These are phyloP conservation scores for Tapirus terrestris DNA, from an alignment of 2,113 vertebrate species.

Conservation along the genomic window DNA sequence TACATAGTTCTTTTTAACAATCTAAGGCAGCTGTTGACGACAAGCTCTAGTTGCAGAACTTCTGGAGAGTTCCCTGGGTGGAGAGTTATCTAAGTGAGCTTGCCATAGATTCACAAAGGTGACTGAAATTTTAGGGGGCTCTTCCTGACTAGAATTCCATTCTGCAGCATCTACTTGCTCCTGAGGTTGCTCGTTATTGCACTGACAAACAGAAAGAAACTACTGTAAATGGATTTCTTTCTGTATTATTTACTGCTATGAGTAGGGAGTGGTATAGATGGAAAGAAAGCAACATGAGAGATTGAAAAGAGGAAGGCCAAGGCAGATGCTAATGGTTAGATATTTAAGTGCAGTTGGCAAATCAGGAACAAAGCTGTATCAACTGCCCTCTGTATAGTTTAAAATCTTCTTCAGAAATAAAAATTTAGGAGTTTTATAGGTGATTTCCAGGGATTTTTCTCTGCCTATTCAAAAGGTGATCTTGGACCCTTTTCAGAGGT, in stretches of 20 bases:
- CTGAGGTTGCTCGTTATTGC: neutral
- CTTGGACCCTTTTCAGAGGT: neutral
- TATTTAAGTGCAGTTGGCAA: neutral
- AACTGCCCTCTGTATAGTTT: neutral
- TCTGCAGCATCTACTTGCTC: neutral
- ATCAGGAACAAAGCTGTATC: fast-evolving
- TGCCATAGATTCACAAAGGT: neutral
- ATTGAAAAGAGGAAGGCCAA: neutral
- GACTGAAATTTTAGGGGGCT: neutral
- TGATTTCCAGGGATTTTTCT: neutral
- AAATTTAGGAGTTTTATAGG: neutral
- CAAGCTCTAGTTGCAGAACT: neutral
- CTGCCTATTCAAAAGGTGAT: neutral
- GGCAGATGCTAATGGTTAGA: neutral
- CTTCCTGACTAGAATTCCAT: neutral
- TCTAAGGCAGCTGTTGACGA: neutral
- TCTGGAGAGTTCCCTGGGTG: neutral
- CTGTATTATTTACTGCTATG: neutral
- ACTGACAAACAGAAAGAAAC: neutral
- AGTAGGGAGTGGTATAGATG: fast-evolving
- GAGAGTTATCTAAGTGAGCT: fast-evolving
- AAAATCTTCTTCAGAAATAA: neutral
- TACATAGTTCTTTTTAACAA: neutral
- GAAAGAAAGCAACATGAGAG: neutral
- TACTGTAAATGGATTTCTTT: neutral